Base-by-base conservation (phyloP, 2,888 invertebrate species). In the Apeira syringaria region DNA sequence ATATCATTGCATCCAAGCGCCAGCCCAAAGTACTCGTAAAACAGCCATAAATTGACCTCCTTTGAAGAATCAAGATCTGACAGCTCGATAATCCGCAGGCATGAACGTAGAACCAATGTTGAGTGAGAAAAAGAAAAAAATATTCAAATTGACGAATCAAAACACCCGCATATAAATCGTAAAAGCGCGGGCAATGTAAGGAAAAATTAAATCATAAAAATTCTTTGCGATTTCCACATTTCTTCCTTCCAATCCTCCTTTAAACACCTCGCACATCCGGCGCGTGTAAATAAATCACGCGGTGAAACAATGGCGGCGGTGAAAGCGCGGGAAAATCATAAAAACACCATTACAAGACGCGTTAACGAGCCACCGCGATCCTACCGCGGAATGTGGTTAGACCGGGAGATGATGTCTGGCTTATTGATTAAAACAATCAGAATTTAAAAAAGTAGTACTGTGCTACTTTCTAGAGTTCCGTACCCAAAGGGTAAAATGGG, bases 321-420 rank as follows among this genome's bases (percentile, higher is more conserved):
- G 50, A 42, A 50, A 56, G 61, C 58, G 56, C 42, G 53, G 59
- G 58, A 57, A 60, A 68, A 74, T 71, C 74, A 77, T 78, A 77
- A 78, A 76, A 77, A 75, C 61, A 64, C 68, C 77, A 77, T 78
- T 76, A 74, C 60, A 60, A 45, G 39, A 34, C 61, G 66, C 68
- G 73, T 72, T 76, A 76, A 66, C 66, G 64, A 57, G 62, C 64
- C 59, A 45, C 50, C 49, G 53, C 55, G 59, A 56, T 51, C 49
- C 48, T 50, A 42, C 43, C 43, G 45, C 46, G 53, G 54, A 43
- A 51, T 25, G 34, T 29, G 25, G 42, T 37, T 36, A 42, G 33
- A 29, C 5, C n/a, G 27, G 34, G 37, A 28, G 32, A 31, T 37
- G 31, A 37, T 47, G 38, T 4, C 6, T 17, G n/a, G n/a, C n/a